Evolutionary conservation across 1,140 invertebrate genomes (phyloP), one percentile per base, ranked within the genome.

Genomic region (Drosophila kurseongensis): DNA sequence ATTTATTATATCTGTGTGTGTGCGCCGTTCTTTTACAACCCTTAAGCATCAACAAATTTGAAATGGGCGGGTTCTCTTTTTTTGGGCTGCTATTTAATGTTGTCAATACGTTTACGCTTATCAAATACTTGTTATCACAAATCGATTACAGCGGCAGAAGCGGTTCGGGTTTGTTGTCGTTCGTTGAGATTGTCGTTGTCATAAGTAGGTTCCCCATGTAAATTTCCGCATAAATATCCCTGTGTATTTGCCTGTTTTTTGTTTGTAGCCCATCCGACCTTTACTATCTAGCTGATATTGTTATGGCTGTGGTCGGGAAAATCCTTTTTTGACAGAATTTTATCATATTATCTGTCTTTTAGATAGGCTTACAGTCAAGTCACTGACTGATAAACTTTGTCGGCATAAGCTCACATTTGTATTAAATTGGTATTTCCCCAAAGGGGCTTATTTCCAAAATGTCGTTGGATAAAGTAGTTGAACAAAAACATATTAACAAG

Each of bases 101-200:
- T 79, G 76, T 80, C 69, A 84, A 86, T 85, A 85, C 73, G 79
- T 86, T 86, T 83, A 86, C 83, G 83, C 84, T 88, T 88, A 88
- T 88, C 85, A 88, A 88, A 88, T 80, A 89, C 85, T 84, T 88
- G 84, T 89, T 88, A 88, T 88, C 84, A 84, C 61, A 89, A 88
- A 88, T 88, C 84, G 84, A 88, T 89, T 77, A 61, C 76, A 51
- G 18, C 72, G 54, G 54, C 67, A 77, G 67, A 59, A 55, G 27
- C 66, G n/a, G 8, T 29, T 8, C 48, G 29, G 13, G 36, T 66
- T 69, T 63, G 73, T 66, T 86, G 81, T 80, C 80, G 66, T 51
- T 47, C 48, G 74, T 63, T 48, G 68, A 60, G 81, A 86, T 86
- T 81, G 63, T 16, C 59, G 57, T 41, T 69, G 56, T 74, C 60